A percentile compares a stretch with the other conserved stretches of the same genome.
phyloP scores from a whole-genome alignment of 2,888 invertebrate species.

The Cyrtodaria siliqua region DNA sequence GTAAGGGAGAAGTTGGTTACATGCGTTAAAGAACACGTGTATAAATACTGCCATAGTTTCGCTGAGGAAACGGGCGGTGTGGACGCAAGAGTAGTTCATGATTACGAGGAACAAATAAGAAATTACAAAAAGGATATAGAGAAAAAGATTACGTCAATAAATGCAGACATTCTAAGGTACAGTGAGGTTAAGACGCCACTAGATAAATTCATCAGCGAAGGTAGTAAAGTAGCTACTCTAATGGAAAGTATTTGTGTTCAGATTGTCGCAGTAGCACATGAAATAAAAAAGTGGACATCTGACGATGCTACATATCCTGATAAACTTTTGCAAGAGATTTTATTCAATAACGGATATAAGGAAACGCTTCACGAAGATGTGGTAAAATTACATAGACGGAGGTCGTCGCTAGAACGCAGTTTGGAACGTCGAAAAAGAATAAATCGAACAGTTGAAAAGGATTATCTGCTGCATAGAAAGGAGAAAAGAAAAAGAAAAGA shows the following conservation, averaged over 20 bases:
- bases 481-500: slow-evolving; percentile 70
- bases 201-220: slow-evolving; percentile 68
- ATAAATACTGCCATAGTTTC: slow-evolving; percentile 76
- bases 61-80: slow-evolving; percentile 71
- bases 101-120: slow-evolving; percentile 70
- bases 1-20: slow-evolving; percentile 64
- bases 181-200: slow-evolving; percentile 72
- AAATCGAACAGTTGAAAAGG: slow-evolving; percentile 55
- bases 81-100: slow-evolving; percentile 67
- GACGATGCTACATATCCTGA: slow-evolving; percentile 75
- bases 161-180: slow-evolving; percentile 71
- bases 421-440: slow-evolving; percentile 66
- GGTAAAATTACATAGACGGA: slow-evolving; percentile 59
- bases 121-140: slow-evolving; percentile 69
- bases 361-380: slow-evolving; percentile 71
- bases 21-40: slow-evolving; percentile 72
- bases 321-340: slow-evolving; percentile 71
- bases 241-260: slow-evolving; percentile 76
- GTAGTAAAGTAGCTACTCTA: slow-evolving; percentile 60
- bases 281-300: slow-evolving; percentile 72
- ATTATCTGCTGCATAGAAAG: slow-evolving; percentile 63
- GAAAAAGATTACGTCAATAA: slow-evolving; percentile 64
- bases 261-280: slow-evolving; percentile 71
- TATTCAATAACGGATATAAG: slow-evolving; percentile 71
- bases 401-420: slow-evolving; percentile 46